A percentile compares a stretch with the other conserved stretches of the same genome.
Evolutionary conservation across 2,888 invertebrate genomes (phyloP).

Genomic region (Acrobasis suavella): DNA sequence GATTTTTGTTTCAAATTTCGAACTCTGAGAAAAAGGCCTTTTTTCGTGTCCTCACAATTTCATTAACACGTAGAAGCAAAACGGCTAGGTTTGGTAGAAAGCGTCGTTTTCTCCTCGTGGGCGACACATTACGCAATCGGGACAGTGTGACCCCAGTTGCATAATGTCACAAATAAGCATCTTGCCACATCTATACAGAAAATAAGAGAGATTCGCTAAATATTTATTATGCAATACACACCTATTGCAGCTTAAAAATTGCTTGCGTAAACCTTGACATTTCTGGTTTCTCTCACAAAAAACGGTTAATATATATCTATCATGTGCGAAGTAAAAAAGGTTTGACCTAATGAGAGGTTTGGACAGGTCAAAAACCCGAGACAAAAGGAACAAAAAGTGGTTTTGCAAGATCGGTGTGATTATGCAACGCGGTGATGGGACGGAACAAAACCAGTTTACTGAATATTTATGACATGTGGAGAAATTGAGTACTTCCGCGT

Average conservation of each 20-base stretch:
- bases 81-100: conserved; percentile 66
- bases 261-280: conserved; percentile 72
- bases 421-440: conserved; percentile 38
- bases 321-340: conserved; percentile 26
- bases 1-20: conserved; percentile 32
- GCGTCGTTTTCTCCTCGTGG: conserved; percentile 65
- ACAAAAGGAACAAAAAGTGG: conserved; percentile 35
- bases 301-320: conserved; percentile 18
- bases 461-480: conserved; percentile 58
- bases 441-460: conserved; percentile 49
- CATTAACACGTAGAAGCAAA: conserved; percentile 47
- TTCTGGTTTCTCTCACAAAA: conserved; percentile 50
- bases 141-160: conserved; percentile 72
- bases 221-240: conserved; percentile 65
- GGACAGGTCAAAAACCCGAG: conserved; percentile 30
- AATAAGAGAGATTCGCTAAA: conserved; percentile 72
- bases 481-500: conserved; percentile 54
- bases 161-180: conserved; percentile 66
- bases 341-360: conserved; percentile 30
- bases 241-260: conserved; percentile 57
- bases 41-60: conserved; percentile 45
- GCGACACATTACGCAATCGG: conserved; percentile 58
- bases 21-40: conserved; percentile 35
- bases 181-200: conserved; percentile 69
- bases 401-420: conserved; percentile 38